A percentile compares a stretch with the other conserved stretches of the same genome.
phyloP scores from a whole-genome alignment of 2,888 invertebrate species.

The Byasa hedistus region DNA sequence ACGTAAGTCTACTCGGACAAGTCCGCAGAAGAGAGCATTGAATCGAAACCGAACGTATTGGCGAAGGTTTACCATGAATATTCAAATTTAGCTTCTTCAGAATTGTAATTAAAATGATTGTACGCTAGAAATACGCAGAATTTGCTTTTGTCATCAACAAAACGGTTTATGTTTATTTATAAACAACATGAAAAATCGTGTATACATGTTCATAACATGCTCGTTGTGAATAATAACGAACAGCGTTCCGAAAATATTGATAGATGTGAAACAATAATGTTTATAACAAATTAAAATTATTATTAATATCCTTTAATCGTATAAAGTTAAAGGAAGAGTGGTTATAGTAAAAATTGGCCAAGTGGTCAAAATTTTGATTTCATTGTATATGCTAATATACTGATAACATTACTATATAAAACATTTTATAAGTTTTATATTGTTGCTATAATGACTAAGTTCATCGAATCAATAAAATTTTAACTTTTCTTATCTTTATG shows the following conservation, averaged over 20 bases:
- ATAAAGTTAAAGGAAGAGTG: too few relatives aligned
- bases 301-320: too few relatives aligned
- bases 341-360: too few relatives aligned
- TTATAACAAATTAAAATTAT: too few relatives aligned
- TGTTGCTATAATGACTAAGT: slow-evolving; percentile 15
- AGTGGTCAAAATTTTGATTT: not conserved
- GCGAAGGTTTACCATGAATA: slow-evolving; percentile 63
- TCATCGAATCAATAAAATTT: slow-evolving; percentile 21
- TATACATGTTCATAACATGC: too few relatives aligned
- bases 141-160: slow-evolving; percentile 2
- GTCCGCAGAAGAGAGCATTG: slow-evolving; percentile 37
- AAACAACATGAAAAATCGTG: too few relatives aligned
- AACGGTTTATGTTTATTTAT: not conserved
- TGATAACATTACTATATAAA: slow-evolving; percentile 1
- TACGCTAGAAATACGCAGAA: not conserved
- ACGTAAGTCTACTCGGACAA: slow-evolving; percentile 40
- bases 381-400: slow-evolving; percentile 13
- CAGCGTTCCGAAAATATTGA: too few relatives aligned
- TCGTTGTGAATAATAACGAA: too few relatives aligned
- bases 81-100: slow-evolving; percentile 47
- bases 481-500: slow-evolving; percentile 27
- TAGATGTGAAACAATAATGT: too few relatives aligned
- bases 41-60: slow-evolving; percentile 46
- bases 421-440: slow-evolving; percentile 16
- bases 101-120: slow-evolving; percentile 34